A percentile compares a stretch with the other conserved stretches of the same genome.
Conservation (phyloP, 1,140 invertebrate species). For the Lordiphosa stackelbergi region DNA sequence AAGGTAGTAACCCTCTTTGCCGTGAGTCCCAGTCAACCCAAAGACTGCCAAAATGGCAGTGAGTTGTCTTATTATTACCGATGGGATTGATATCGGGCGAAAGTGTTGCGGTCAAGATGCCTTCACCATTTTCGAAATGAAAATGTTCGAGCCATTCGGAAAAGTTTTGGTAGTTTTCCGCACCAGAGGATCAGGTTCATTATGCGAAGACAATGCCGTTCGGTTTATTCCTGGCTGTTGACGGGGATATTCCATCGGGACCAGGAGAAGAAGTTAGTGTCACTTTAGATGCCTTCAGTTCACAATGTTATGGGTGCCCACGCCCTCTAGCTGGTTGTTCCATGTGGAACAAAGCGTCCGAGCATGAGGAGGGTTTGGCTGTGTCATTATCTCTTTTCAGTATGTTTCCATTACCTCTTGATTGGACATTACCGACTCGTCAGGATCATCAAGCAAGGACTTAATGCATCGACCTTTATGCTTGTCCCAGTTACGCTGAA, state of each 20-base stretch:
- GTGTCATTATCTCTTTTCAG: conserved; percentile 18
- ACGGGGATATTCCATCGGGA: conserved; percentile 14
- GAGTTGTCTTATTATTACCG: conserved; percentile 24
- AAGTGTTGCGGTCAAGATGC: conserved; percentile 16
- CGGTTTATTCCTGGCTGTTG: conserved; percentile 8
- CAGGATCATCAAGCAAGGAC: no score
- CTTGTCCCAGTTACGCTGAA: no score
- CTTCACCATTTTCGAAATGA: conserved; percentile 22
- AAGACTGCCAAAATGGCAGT: conserved; percentile 18
- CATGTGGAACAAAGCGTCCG: neutral
- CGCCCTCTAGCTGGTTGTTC: conserved; percentile 11
- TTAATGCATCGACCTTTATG: no score
- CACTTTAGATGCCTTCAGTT: neutral
- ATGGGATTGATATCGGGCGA: conserved; percentile 24
- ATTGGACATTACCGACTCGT: no score
- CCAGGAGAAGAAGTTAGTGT: conserved; percentile 3
- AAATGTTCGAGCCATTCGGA: conserved; percentile 21
- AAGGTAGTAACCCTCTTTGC: conserved; percentile 21
- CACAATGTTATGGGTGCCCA: conserved; percentile 8
- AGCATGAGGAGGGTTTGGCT: conserved; percentile 4
- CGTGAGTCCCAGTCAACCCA: conserved; percentile 16
- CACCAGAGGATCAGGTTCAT: conserved; percentile 32
- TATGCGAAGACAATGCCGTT: conserved; percentile 26
- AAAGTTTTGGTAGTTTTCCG: conserved; percentile 10
- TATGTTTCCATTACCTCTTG: no score